phyloP scores from a whole-genome alignment of 2,797 vertebrate species.

The Paedocypris micromegethes region DNA sequence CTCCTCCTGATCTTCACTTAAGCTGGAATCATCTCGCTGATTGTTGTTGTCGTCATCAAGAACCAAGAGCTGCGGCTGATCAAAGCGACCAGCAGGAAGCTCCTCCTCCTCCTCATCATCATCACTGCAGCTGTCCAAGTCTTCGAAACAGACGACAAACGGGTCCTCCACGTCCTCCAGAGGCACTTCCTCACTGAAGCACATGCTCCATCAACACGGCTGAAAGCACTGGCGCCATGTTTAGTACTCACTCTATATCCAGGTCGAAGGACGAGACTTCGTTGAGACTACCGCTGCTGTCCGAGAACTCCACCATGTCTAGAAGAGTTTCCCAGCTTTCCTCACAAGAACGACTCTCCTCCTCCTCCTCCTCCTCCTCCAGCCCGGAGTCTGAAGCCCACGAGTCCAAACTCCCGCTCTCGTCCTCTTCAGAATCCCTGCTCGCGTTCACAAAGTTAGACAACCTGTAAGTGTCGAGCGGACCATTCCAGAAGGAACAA shows the following conservation, averaged over 20 bases:
- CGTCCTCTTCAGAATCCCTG: constrained; percentile 73
- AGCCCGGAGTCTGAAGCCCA: constrained; percentile 60
- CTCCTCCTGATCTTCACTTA: constrained; percentile 75
- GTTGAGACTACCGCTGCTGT: constrained; percentile 52
- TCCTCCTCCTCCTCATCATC: constrained; percentile 51
- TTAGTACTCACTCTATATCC: constrained; percentile 35
- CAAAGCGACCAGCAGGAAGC: constrained; percentile 53
- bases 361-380: constrained; percentile 63
- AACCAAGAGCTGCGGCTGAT: constrained; percentile 68
- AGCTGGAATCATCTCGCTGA: constrained; percentile 74
- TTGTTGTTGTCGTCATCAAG: constrained; percentile 74
- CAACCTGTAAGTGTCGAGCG: too few relatives aligned
- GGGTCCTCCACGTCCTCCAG: constrained; percentile 74
- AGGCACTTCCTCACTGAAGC: constrained; percentile 58
- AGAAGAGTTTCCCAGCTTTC: constrained; percentile 73
- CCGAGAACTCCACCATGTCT: constrained; percentile 55
- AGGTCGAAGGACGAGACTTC: constrained; percentile 46
- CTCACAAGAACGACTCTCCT: constrained; percentile 65
- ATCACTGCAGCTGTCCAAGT: constrained; percentile 69
- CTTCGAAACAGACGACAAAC: constrained; percentile 64
- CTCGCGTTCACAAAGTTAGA: background rate
- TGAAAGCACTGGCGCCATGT: background rate
- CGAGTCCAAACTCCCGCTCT: constrained; percentile 70
- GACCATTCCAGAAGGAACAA: too few relatives aligned
- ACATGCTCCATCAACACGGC: constrained; percentile 6